phyloP scores from a whole-genome alignment of 92 coral and sea anemone genomes.

The Phenganax stokvisi region DNA sequence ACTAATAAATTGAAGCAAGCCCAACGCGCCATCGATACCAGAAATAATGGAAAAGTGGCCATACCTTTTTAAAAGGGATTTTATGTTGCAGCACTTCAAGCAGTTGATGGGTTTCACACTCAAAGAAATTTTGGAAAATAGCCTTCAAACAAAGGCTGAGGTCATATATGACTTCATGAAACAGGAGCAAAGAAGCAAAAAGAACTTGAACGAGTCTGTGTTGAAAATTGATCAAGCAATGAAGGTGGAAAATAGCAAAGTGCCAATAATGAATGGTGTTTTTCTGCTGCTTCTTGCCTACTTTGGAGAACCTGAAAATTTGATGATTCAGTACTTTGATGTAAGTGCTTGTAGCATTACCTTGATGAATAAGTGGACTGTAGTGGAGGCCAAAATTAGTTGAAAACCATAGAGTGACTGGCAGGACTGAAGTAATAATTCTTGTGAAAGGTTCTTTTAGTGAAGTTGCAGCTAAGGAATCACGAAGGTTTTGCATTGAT shows the following conservation, averaged over 20 bases:
- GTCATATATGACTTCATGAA: slow-evolving; percentile 17
- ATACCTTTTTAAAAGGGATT: slow-evolving; percentile 9
- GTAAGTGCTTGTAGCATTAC: not conserved
- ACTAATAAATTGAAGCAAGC: slow-evolving; percentile 9
- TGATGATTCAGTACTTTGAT: not conserved
- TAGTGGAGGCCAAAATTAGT: not conserved
- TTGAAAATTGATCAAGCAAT: slow-evolving; percentile 12
- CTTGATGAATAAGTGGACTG: not conserved
- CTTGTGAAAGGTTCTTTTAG: too few relatives aligned
- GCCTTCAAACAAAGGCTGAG: slow-evolving; percentile 8
- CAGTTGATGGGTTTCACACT: slow-evolving; percentile 26
- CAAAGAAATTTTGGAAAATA: not conserved
- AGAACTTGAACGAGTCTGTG: slow-evolving; percentile 12
- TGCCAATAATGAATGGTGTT: slow-evolving; percentile 11
- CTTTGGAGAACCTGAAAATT: slow-evolving; percentile 10
- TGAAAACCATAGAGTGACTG: too few relatives aligned
- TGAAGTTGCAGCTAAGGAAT: too few relatives aligned
- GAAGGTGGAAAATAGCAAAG: slow-evolving; percentile 1
- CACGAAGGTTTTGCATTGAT: too few relatives aligned
- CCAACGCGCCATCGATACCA: not conserved
- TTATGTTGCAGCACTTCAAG: slow-evolving; percentile 7
- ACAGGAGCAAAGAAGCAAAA: not conserved
- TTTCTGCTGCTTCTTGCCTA: slow-evolving; percentile 16
- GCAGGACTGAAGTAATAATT: too few relatives aligned
- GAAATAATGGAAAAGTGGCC: slow-evolving; percentile 38